Percentiles rank a stretch among this genome's conserved stretches.
Evolutionary conservation across 92 coral and sea anemone genomes (phyloP).

Genomic region (Phenganax stokvisi): DNA sequence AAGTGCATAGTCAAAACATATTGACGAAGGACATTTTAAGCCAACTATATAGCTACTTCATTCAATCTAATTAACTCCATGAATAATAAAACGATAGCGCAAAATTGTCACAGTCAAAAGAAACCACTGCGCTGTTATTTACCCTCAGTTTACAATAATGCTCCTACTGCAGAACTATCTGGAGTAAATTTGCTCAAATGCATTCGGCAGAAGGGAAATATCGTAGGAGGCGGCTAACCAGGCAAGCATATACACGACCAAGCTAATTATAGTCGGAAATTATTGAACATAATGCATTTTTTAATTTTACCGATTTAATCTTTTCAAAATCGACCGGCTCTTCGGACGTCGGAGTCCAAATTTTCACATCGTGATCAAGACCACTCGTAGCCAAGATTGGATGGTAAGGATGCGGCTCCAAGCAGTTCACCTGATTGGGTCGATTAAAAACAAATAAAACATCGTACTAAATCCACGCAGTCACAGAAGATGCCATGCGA

Average conservation of each 20-base stretch:
- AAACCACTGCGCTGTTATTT: too few relatives aligned
- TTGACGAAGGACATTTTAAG: too few relatives aligned
- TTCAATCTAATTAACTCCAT: too few relatives aligned
- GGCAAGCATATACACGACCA: background rate
- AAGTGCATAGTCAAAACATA: too few relatives aligned
- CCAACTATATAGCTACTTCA: too few relatives aligned
- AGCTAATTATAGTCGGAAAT: background rate
- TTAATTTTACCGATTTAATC: conserved; percentile 56
- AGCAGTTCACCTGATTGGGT: conserved; percentile 69
- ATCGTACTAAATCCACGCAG: background rate
- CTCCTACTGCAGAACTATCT: too few relatives aligned
- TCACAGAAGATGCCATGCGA: background rate
- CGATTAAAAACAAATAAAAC: background rate
- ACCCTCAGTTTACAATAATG: too few relatives aligned
- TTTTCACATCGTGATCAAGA: conserved; percentile 85
- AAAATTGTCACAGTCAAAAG: too few relatives aligned
- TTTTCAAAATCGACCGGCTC: conserved; percentile 63
- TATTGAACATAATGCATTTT: background rate
- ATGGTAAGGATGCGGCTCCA: conserved; percentile 89
- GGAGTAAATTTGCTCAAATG: too few relatives aligned
- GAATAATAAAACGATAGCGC: too few relatives aligned
- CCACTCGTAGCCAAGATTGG: conserved; percentile 97
- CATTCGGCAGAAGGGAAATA: too few relatives aligned
- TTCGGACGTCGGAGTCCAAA: conserved; percentile 77
- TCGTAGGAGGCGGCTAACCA: too few relatives aligned